phyloP scores from a whole-genome alignment of 2,888 invertebrate species.

The Micropterix aruncella region DNA sequence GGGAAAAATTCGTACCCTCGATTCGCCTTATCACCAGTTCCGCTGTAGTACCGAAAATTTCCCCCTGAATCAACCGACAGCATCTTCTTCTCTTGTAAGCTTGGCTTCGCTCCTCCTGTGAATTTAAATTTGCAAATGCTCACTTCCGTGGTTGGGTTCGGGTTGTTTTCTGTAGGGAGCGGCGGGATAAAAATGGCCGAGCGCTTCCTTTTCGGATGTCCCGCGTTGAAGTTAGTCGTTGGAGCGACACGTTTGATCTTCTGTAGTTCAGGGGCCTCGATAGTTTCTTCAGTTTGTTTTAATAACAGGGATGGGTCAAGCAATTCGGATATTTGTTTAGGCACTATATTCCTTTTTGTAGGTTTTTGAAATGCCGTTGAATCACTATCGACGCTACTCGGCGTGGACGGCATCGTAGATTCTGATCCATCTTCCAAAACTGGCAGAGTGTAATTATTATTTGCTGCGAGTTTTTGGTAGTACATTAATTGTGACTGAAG shows the following conservation, averaged over 20 bases:
- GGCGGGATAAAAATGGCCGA: slow-evolving; percentile 78
- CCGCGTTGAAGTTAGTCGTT: slow-evolving; percentile 25
- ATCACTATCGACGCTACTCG: slow-evolving; percentile 21
- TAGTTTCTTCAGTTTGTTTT: slow-evolving; percentile 19
- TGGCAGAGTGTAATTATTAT: background rate
- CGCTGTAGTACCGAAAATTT: slow-evolving; percentile 76
- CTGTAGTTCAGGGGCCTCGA: slow-evolving; percentile 22
- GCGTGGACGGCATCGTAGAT: slow-evolving; percentile 18
- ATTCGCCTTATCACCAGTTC: slow-evolving; percentile 70
- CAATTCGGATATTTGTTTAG: slow-evolving; percentile 33
- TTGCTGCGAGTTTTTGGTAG: slow-evolving; percentile 57
- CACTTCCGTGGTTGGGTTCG: slow-evolving; percentile 70
- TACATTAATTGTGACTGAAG: slow-evolving; percentile 57
- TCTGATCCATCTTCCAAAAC: slow-evolving; percentile 15
- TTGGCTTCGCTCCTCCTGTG: slow-evolving; percentile 81
- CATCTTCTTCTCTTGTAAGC: slow-evolving; percentile 84
- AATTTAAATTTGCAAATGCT: slow-evolving; percentile 91
- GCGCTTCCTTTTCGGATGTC: slow-evolving; percentile 54
- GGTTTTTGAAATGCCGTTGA: slow-evolving; percentile 16
- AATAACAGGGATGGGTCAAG: slow-evolving; percentile 26
- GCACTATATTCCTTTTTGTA: slow-evolving; percentile 27
- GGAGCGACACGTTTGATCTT: slow-evolving; percentile 31
- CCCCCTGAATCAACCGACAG: slow-evolving; percentile 81
- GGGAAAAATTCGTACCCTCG: slow-evolving; percentile 66
- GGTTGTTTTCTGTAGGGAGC: slow-evolving; percentile 54